These are phyloP conservation scores for Eristalis arbustorum DNA, from an alignment of 2,888 invertebrate genomes.

Conservation along the genomic window DNA sequence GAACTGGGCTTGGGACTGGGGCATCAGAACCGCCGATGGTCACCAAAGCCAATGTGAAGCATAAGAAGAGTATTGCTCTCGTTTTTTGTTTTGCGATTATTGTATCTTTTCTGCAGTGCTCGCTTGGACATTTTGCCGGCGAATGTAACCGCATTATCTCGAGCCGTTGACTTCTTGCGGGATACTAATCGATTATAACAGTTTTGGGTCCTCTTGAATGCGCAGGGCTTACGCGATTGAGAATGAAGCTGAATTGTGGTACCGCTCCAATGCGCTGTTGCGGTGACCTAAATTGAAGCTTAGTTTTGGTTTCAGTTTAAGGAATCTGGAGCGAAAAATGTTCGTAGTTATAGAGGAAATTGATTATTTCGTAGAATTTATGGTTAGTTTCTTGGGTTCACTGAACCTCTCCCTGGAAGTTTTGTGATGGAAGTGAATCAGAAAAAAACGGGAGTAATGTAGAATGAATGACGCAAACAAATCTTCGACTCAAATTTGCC, in stretches of 20 bases:
- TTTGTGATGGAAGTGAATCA: too few relatives aligned
- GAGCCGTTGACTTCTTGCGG: slow-evolving; percentile 45
- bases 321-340: neutral
- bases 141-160: slow-evolving; percentile 45
- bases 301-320: slow-evolving; percentile 6
- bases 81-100: neutral
- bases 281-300: slow-evolving; percentile 14
- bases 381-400: too few relatives aligned
- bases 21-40: slow-evolving; percentile 7
- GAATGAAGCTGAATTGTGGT: slow-evolving; percentile 13
- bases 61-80: slow-evolving; percentile 47
- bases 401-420: too few relatives aligned
- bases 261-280: neutral
- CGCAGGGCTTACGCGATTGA: slow-evolving; percentile 19
- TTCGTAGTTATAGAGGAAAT: neutral
- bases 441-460: too few relatives aligned
- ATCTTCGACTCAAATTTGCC: too few relatives aligned
- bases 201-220: slow-evolving; percentile 26
- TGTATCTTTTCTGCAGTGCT: slow-evolving; percentile 15
- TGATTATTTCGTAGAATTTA: neutral
- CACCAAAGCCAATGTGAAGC: slow-evolving; percentile 39
- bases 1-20: neutral
- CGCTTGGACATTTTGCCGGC: slow-evolving; percentile 28
- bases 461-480: too few relatives aligned
- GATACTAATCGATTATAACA: slow-evolving; percentile 64